Percentiles rank a stretch among this genome's conserved stretches.
Evolutionary conservation across 2,888 invertebrate genomes (phyloP).

Genomic region (Deilephila porcellus): DNA sequence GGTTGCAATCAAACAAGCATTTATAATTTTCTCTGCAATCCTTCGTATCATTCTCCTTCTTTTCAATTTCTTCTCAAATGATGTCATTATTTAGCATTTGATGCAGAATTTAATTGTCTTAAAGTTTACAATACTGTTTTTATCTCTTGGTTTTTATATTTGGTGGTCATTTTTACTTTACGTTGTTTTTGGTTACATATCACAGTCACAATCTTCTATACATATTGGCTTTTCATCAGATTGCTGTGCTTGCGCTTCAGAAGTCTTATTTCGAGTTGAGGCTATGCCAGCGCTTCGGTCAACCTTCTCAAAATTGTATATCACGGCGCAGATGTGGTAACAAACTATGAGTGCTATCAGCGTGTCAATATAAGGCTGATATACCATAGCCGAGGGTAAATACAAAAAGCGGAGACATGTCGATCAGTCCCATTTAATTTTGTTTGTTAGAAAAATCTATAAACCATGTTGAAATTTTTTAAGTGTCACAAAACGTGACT

Average conservation of each 20-base stretch:
- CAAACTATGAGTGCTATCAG: slow-evolving; percentile 54
- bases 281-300: slow-evolving; percentile 28
- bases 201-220: slow-evolving; percentile 55
- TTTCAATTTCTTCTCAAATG: slow-evolving; percentile 53
- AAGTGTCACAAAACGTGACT: slow-evolving; percentile 35
- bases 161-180: not conserved
- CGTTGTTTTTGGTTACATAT: not conserved
- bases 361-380: slow-evolving; percentile 53
- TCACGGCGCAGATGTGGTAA: slow-evolving; percentile 58
- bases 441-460: slow-evolving; percentile 47
- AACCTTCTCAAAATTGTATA: slow-evolving; percentile 52
- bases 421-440: slow-evolving; percentile 52
- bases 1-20: slow-evolving; percentile 61
- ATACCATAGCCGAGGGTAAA: slow-evolving; percentile 61
- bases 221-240: slow-evolving; percentile 54
- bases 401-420: slow-evolving; percentile 54
- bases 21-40: slow-evolving; percentile 59
- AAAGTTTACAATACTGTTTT: not conserved
- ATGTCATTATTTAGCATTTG: slow-evolving; percentile 51
- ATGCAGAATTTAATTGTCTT: not conserved
- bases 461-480: slow-evolving; percentile 47
- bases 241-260: slow-evolving; percentile 46
- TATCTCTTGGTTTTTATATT: not conserved
- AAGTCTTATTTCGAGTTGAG: slow-evolving; percentile 32
- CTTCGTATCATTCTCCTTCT: slow-evolving; percentile 54